Conservation (phyloP, 1,140 invertebrate species). For the Bombyx mandarina region DNA sequence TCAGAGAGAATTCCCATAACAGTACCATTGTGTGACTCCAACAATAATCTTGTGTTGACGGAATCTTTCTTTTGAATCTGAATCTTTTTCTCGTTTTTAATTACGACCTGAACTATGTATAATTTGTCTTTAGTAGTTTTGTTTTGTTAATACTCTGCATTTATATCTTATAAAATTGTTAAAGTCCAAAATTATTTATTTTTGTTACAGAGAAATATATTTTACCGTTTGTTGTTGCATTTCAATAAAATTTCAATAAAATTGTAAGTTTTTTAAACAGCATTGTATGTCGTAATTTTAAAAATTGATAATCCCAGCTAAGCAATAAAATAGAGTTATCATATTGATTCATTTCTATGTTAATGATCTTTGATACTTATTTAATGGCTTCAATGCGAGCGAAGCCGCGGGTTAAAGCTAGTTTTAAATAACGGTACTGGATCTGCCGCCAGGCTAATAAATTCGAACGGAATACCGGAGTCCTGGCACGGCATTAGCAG, state of each 20-base stretch:
- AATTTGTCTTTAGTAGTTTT: too few relatives aligned
- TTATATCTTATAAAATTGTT: background rate
- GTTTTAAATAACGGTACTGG: conserved; percentile 20
- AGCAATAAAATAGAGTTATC: conserved; percentile 1
- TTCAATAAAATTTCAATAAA: background rate
- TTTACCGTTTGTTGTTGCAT: background rate
- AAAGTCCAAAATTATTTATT: background rate
- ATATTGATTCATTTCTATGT: conserved; percentile 1
- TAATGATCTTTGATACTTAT: background rate
- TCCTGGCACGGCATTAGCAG: conserved; percentile 15
- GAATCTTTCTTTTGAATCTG: too few relatives aligned
- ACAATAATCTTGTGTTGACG: too few relatives aligned
- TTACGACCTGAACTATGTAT: too few relatives aligned
- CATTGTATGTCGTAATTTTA: conserved; percentile 1
- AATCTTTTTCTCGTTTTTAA: too few relatives aligned
- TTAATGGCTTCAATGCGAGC: too few relatives aligned
- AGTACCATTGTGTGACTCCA: too few relatives aligned
- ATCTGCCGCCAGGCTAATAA: conserved; percentile 16
- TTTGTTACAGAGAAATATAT: conserved; percentile 1
- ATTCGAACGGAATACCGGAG: conserved; percentile 19
- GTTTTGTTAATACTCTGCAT: background rate
- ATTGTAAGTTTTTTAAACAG: background rate
- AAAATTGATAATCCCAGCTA: background rate
- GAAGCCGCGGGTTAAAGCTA: too few relatives aligned
- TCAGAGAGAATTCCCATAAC: too few relatives aligned